Base-by-base conservation (phyloP, 2,113 vertebrate species). In the Hydrolagus affinis region DNA sequence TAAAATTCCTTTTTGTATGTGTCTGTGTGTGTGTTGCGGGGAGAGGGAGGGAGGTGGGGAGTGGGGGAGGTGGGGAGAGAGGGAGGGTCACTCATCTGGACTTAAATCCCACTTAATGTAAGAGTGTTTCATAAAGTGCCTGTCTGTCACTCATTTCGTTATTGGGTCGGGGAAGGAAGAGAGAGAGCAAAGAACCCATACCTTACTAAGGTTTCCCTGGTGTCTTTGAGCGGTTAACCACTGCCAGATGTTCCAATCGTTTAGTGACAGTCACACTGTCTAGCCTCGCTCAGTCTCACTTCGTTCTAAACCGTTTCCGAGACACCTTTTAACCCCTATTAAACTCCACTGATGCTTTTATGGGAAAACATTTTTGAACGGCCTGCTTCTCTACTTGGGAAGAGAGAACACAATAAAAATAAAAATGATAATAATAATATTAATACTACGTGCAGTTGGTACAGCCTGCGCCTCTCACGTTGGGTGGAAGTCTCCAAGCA, bases 301-400 rank as follows among this genome's bases (percentile, higher is more conserved):
- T 57, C 4, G 17, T 64, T 30, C 11, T 83, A 66, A 62, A 83
- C 64, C 60, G 10, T 8, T 66, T 83, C 30, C 78, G 60, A 83
- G 95, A 93, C 94, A 93, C 86, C 94, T 95, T 96, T 95, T 97
- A 95, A 96, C 94, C 94, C 88, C 89, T 19, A 89, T 92, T 94
- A 93, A 94, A 93, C 92, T 92, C 70, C 85, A 85, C 32, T 87
- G 90, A 89, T 89, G 88, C 91, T 89, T 87, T 89, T 90, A 89
- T 91, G 78, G 66, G 78, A 83, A 68, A 68, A 30, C 66, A 60
- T 32, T 44, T n/a, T 44, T 44, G 44, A 44, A 44, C 44, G 6
- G 44, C 44, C 44, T 44, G 44, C 44, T 44, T 44, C 44, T 44
- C 44, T 44, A 1, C 44, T 44, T 44, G 44, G 44, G 44, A 44